A percentile compares a stretch with the other conserved stretches of the same genome.
Conservation (phyloP, 2,888 invertebrate genomes). For the Agonopterix arenella region DNA sequence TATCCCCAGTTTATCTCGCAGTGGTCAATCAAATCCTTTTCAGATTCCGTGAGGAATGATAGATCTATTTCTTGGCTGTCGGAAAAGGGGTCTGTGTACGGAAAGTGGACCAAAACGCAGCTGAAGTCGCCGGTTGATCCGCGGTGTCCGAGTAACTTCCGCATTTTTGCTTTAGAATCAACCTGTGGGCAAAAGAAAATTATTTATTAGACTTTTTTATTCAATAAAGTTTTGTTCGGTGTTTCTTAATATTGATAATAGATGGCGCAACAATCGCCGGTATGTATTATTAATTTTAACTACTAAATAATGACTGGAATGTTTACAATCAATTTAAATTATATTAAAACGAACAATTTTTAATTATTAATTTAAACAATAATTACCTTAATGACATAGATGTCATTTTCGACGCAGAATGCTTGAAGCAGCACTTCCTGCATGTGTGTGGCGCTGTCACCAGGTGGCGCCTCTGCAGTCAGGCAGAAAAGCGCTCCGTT, state of each 20-base stretch:
- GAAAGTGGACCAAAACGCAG: constrained; percentile 75
- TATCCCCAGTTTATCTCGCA: constrained; percentile 81
- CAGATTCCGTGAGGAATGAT: constrained; percentile 75
- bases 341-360: no score
- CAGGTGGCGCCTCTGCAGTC: constrained; percentile 80
- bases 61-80: constrained; percentile 59
- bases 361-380: no score
- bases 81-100: constrained; percentile 64
- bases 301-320: neutral
- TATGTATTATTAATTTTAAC: neutral
- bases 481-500: constrained; percentile 82
- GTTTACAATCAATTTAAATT: no score
- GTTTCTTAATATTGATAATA: constrained; percentile 18
- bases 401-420: constrained; percentile 87
- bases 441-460: constrained; percentile 86
- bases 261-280: constrained; percentile 3
- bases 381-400: constrained; percentile 82
- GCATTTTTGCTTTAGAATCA: constrained; percentile 72
- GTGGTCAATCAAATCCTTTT: constrained; percentile 79
- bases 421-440: constrained; percentile 87
- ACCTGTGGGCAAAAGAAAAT: constrained; percentile 64
- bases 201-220: no score
- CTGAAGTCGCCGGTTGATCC: constrained; percentile 64
- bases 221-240: neutral
- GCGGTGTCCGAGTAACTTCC: constrained; percentile 62